Conservation (phyloP, 2,797 vertebrate species). For the Xerus rutilus region DNA sequence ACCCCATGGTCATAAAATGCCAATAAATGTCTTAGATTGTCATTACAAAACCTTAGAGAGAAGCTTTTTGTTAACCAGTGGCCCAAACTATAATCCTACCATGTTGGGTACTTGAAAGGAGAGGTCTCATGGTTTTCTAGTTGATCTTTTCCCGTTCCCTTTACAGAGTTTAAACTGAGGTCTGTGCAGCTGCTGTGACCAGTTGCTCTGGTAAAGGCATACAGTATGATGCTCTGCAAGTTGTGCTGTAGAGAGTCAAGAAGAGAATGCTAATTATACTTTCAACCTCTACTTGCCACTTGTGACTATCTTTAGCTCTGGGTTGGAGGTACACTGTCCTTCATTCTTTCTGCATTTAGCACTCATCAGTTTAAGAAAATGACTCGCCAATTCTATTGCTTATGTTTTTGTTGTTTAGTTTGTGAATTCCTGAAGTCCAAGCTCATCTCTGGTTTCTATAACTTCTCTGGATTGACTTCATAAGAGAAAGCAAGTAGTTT, state of each 20-base stretch:
- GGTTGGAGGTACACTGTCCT: not conserved
- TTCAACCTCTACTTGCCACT: not conserved
- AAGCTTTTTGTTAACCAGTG: not conserved
- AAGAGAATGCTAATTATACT: not conserved
- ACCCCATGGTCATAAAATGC: not conserved
- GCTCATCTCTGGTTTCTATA: not conserved
- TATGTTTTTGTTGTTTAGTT: not conserved
- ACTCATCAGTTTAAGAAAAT: not conserved
- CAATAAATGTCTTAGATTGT: not conserved
- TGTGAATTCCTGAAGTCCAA: not conserved
- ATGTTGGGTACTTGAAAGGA: not conserved
- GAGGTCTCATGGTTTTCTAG: not conserved
- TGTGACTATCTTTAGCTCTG: not conserved
- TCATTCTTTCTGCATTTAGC: not conserved
- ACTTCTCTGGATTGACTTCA: not conserved
- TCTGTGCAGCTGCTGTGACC: not conserved
- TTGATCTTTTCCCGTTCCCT: not conserved
- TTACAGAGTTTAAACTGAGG: not conserved
- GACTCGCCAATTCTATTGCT: not conserved
- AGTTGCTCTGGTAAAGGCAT: not conserved
- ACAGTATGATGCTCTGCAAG: not conserved
- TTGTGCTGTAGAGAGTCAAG: not conserved
- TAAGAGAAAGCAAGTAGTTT: not conserved
- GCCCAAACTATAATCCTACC: not conserved
- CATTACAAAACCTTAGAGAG: not conserved